Base-by-base conservation (phyloP, 2,113 vertebrate species). In the Hyla sarda region DNA sequence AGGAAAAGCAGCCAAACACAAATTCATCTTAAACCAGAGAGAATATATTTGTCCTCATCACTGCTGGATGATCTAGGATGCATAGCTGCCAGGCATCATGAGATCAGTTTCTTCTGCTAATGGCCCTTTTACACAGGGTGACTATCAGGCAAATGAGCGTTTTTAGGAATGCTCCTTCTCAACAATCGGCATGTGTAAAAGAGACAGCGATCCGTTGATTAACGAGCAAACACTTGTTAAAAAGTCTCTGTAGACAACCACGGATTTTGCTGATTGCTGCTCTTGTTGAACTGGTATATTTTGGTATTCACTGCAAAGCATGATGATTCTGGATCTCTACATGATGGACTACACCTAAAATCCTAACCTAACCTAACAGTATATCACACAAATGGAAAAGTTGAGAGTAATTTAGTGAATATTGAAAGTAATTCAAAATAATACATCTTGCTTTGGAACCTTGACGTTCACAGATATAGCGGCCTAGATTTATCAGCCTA, bases 1-100 rank as follows among this genome's bases (percentile, higher is more conserved):
- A 82, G 28, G 17, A 50, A 50, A 32, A 82, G 62, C 45, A 50
- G 80, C 80, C 80, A 82, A 45, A 82, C 47, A 23, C 41, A 82
- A 25, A 82, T 47, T 45, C 25, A 45, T 82, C 25, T 14, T 48
- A 28, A 81, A 48, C 79, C 79, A 23, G 37, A 67, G 17, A 48
- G 37, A n/a, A 82, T 69, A 23, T 23, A 11, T 67, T 21, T 48
- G 25, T 69, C 45, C 45, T 45, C 65, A 19, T 48, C 58, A 28
- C n/a, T 32, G 54, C 56, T 62, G 77, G 34, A 80, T 28, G 77
- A 37, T 25, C 19, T 62, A 62, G 34, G 56, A 62, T 45, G 19
- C 21, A 62, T 41, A 32, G 30, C 21, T 79, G 30, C 54, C 32
- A 62, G 23, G 7, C 32, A 41, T 17, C 45, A 71, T 23, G 32